Evolutionary conservation across 64 coral and sea anemone genomes (phyloP).

Genomic region (Hydrozoanthus tunicans): DNA sequence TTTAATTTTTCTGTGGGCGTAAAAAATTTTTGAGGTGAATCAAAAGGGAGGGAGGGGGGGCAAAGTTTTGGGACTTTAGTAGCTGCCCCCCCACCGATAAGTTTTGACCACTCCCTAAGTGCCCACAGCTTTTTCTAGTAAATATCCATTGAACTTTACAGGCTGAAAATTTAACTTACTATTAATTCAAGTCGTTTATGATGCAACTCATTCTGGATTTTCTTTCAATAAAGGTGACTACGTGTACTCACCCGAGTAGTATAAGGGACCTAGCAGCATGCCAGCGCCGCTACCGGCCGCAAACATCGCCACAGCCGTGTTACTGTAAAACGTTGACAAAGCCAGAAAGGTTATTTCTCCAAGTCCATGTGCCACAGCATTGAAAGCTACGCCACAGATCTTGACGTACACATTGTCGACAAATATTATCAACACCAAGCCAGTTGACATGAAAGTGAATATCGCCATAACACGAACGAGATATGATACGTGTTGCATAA

Average conservation of each 20-base stretch:
- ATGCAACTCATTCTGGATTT: too few relatives aligned
- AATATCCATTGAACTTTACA: too few relatives aligned
- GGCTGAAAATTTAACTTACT: too few relatives aligned
- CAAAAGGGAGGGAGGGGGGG: too few relatives aligned
- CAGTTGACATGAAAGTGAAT: slow-evolving; percentile 37
- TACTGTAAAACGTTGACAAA: slow-evolving; percentile 35
- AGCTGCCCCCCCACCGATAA: too few relatives aligned
- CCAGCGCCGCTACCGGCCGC: slow-evolving; percentile 48
- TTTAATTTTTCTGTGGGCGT: too few relatives aligned
- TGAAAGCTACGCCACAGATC: slow-evolving; percentile 36
- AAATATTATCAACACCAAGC: slow-evolving; percentile 28
- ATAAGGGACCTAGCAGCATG: slow-evolving; percentile 31
- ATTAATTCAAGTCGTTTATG: too few relatives aligned
- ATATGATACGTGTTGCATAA: slow-evolving; percentile 34
- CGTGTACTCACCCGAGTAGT: slow-evolving; percentile 23
- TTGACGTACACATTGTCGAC: slow-evolving; percentile 48
- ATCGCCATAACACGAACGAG: slow-evolving; percentile 9
- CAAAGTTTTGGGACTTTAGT: too few relatives aligned
- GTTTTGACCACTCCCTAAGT: too few relatives aligned
- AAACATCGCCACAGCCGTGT: slow-evolving; percentile 37
- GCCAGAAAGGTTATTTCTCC: slow-evolving; percentile 47
- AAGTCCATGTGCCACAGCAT: slow-evolving; percentile 35
- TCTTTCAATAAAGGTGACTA: too few relatives aligned
- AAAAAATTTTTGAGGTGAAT: too few relatives aligned
- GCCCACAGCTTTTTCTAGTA: too few relatives aligned